Base-by-base conservation (phyloP, 2,888 invertebrate genomes). In the Amiota mariae region DNA sequence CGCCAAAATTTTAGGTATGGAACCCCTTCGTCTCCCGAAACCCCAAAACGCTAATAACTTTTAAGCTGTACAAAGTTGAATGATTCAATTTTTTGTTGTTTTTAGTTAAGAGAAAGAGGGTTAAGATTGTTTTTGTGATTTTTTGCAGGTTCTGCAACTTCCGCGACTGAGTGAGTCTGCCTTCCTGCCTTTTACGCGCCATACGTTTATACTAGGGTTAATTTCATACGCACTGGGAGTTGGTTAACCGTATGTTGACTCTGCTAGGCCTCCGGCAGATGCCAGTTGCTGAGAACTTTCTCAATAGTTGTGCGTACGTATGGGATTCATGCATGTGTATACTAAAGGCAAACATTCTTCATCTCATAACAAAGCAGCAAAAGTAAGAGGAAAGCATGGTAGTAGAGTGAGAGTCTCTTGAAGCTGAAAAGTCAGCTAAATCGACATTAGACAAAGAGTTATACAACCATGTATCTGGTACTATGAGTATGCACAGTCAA, bases 31-130 rank as follows among this genome's bases (percentile, higher is more conserved):
- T 47, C n/a, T 20, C 71, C n/a, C 36, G 48, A 51, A 56, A 24
- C 79, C 81, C 81, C 77, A 79, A 82, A 85, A 84, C 82, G 84
- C 84, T 86, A 84, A 86, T 84, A 84, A 84, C 84, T 84, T 84
- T 86, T 86, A 84, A 84, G 83, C 83, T 84, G 76, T 74, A 76
- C 78, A 71, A 83, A 85, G 71, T 83, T 54, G 54, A 15, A 15
- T 54, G 15, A 54, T 15, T 66, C 20, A 59, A 18, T 59, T 18
- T 83, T 84, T 85, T 76, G 68, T 59, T 59, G 57, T 54, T 54
- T 63, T 18, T 72, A 36, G 36, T 36, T 36, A 36, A 36, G 8
- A 36, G 36, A 6, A 36, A 36, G 36, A 36, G 36, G 36, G 36
- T 36, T 36, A n/a, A 70, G 72, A 71, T 80, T 75, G 68, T 66